A percentile compares a stretch with the other conserved stretches of the same genome.
Conservation (phyloP, 2,797 vertebrate species). For the Gila robusta region DNA sequence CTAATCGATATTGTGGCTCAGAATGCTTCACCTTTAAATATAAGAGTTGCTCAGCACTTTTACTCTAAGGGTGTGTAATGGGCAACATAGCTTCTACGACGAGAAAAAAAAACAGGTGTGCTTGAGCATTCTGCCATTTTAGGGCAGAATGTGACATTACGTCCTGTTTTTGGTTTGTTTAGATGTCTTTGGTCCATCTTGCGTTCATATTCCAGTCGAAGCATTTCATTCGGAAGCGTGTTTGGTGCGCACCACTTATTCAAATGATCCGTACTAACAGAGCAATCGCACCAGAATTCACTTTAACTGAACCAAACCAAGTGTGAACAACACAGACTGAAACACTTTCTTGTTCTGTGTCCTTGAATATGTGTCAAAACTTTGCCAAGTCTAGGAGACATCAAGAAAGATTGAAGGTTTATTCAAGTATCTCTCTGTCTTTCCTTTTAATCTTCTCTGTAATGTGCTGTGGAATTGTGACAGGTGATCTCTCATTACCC, state of each 20-base stretch:
- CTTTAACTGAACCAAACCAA: background rate
- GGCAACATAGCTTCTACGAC: background rate
- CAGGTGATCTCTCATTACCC: constrained; percentile 30
- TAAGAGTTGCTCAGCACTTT: background rate
- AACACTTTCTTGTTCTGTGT: background rate
- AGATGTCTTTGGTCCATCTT: background rate
- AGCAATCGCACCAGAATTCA: background rate
- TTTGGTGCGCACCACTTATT: background rate
- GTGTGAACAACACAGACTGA: background rate
- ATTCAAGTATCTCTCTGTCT: background rate
- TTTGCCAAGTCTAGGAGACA: background rate
- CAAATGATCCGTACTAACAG: background rate
- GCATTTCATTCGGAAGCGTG: background rate
- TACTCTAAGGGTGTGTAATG: background rate
- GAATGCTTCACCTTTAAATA: background rate
- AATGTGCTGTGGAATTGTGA: constrained; percentile 21
- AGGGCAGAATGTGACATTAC: background rate
- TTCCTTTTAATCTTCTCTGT: background rate
- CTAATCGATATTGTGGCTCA: background rate
- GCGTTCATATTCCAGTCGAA: background rate
- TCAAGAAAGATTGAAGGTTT: background rate
- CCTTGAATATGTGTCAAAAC: constrained; percentile 5
- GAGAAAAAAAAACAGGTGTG: background rate
- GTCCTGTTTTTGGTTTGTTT: background rate
- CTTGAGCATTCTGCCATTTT: background rate